Conservation (phyloP, 2,888 invertebrate species). For the Elaeidobius kamerunicus region DNA sequence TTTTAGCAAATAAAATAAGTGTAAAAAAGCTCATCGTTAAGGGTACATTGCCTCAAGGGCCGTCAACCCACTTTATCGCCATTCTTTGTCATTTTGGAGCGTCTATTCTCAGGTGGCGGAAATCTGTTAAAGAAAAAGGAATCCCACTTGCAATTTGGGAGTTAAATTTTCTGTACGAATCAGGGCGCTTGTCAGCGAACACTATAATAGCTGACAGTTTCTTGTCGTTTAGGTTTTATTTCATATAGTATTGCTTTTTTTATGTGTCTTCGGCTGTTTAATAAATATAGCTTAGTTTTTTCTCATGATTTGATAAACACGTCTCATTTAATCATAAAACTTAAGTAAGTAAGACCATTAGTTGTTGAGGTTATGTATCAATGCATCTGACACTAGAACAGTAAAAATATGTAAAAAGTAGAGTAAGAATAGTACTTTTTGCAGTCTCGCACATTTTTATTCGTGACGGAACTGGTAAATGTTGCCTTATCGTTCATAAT, state of each 20-base stretch:
- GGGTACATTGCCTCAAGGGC: slow-evolving; percentile 13
- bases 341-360: no score
- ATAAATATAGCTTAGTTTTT: no score
- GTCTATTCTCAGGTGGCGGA: slow-evolving; percentile 94
- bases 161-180: slow-evolving; percentile 1
- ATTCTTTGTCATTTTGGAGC: slow-evolving; percentile 57
- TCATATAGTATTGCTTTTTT: background rate
- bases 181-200: background rate
- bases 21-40: slow-evolving; percentile 8
- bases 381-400: background rate
- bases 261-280: background rate
- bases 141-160: slow-evolving; percentile 1
- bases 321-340: no score
- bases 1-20: no score
- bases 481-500: no score
- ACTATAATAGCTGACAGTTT: background rate
- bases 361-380: no score
- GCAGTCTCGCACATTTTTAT: no score
- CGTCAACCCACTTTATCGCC: slow-evolving; percentile 23
- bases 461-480: no score
- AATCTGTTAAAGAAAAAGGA: slow-evolving; percentile 67
- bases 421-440: background rate
- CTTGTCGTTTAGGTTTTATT: background rate
- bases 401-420: background rate
- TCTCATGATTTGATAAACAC: no score